phyloP scores from a whole-genome alignment of 2,888 invertebrate species.

The Syritta pipiens region DNA sequence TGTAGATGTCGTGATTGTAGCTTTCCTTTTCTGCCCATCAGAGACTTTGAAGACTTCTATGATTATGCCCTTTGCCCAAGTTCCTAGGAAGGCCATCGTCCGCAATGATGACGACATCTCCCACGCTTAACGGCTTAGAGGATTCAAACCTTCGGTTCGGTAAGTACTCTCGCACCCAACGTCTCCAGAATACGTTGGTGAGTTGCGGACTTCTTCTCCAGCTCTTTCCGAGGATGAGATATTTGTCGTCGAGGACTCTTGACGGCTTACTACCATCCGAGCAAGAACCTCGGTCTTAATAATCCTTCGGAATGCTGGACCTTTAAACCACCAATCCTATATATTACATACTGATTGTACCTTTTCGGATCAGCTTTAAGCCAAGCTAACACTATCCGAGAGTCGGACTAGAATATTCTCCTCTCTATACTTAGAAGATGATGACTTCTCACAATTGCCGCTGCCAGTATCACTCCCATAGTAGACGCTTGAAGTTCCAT shows the following conservation, averaged over 20 bases:
- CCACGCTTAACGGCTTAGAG: too few species aligned
- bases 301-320: too few species aligned
- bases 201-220: background rate
- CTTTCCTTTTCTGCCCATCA: too few species aligned
- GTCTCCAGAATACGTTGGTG: background rate
- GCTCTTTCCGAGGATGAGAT: background rate
- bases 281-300: too few species aligned
- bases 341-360: conserved; percentile 62
- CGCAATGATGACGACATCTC: too few species aligned
- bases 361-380: conserved; percentile 14
- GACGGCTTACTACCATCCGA: background rate
- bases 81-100: too few species aligned
- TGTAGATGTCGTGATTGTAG: too few species aligned
- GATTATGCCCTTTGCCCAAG: too few species aligned
- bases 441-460: conserved; percentile 6
- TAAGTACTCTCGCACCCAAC: background rate
- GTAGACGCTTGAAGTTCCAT: conserved; percentile 69
- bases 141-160: too few species aligned
- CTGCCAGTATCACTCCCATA: conserved; percentile 42
- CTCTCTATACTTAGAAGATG: background rate
- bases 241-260: background rate
- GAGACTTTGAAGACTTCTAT: too few species aligned
- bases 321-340: conserved; percentile 56
- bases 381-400: conserved; percentile 50
- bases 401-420: conserved; percentile 47